Evolutionary conservation across 1,140 invertebrate genomes (phyloP).

Genomic region (Matsumurasca onukii): DNA sequence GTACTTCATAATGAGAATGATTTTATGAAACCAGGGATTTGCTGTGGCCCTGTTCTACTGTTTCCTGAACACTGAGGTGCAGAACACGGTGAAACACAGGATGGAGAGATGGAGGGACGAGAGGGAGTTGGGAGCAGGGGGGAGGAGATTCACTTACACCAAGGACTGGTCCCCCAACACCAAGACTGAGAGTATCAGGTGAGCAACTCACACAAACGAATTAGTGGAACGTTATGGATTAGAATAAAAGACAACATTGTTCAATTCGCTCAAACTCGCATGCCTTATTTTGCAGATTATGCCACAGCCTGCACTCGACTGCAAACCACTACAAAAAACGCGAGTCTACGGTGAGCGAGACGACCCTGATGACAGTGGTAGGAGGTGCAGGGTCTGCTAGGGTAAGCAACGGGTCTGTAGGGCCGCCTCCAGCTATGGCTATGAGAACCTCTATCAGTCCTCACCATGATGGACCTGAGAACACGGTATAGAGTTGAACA

Average conservation of each 20-base stretch:
- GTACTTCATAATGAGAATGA: too few relatives aligned
- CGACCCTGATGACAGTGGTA: conserved; percentile 67
- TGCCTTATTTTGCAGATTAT: background rate
- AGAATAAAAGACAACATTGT: background rate
- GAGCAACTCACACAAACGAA: conserved; percentile 42
- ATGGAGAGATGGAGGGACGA: conserved; percentile 75
- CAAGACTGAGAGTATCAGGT: conserved; percentile 79
- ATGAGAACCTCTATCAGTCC: background rate
- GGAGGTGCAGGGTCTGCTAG: conserved; percentile 42
- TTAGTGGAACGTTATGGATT: background rate
- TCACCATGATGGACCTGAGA: background rate
- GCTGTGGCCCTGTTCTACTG: conserved; percentile 87
- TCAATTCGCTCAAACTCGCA: background rate
- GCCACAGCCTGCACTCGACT: background rate
- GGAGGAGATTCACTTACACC: conserved; percentile 61
- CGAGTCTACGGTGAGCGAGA: conserved; percentile 67
- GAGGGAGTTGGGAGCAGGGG: conserved; percentile 57
- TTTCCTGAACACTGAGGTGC: conserved; percentile 90
- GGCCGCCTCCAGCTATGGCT: background rate
- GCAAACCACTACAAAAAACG: conserved; percentile 54
- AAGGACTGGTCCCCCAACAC: conserved; percentile 78
- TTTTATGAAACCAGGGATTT: conserved; percentile 83
- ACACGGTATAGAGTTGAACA: background rate
- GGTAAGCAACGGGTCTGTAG: conserved; percentile 27
- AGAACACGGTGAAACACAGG: conserved; percentile 78